These are phyloP conservation scores for Phyto melanocephala DNA, from an alignment of 2,888 invertebrate species.

Conservation along the genomic window DNA sequence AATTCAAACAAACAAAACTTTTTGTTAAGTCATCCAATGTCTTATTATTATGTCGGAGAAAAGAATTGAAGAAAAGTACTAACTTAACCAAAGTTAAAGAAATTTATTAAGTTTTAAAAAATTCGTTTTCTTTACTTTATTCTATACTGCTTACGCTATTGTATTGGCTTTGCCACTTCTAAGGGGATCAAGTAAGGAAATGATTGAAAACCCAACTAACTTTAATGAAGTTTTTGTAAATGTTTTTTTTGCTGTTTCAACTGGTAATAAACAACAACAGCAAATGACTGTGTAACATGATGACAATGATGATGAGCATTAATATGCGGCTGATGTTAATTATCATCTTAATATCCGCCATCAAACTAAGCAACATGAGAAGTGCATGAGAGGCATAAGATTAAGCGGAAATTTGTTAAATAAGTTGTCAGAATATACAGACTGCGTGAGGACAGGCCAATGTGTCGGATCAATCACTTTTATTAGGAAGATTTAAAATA, in stretches of 20 bases:
- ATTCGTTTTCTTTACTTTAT: slow-evolving; percentile 8
- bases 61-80: background rate
- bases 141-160: background rate
- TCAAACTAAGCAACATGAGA: background rate
- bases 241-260: background rate
- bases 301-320: background rate
- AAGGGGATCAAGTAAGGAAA: background rate
- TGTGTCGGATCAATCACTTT: slow-evolving; percentile 53
- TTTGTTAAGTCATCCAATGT: slow-evolving; percentile 57
- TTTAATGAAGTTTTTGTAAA: slow-evolving; percentile 50
- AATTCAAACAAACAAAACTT: slow-evolving; percentile 40
- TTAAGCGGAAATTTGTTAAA: background rate
- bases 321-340: background rate
- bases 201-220: slow-evolving; percentile 28
- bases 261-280: slow-evolving; percentile 16
- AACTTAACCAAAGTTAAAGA: slow-evolving; percentile 17
- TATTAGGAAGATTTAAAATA: background rate
- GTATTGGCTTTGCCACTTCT: slow-evolving; percentile 3
- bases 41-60: slow-evolving; percentile 48
- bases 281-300: slow-evolving; percentile 32
- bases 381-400: background rate
- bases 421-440: background rate
- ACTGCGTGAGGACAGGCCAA: slow-evolving; percentile 43
- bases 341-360: background rate
- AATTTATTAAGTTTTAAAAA: slow-evolving; percentile 22